Base-by-base conservation (phyloP, 2,797 vertebrate species). In the Spizella passerina region DNA sequence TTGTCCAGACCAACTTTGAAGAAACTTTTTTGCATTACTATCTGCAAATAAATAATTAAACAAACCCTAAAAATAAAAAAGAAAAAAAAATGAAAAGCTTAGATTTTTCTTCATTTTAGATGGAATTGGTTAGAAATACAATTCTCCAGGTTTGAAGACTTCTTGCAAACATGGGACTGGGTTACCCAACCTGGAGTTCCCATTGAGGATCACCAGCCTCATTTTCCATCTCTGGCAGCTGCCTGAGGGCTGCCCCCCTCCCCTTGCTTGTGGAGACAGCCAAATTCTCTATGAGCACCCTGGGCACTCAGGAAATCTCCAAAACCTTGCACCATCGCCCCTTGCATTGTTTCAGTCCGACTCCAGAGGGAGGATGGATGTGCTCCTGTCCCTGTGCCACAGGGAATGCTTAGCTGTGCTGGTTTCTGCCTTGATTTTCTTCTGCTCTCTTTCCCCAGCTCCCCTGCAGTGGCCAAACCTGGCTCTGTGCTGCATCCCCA, bases 171-270 rank as follows among this genome's bases (percentile, higher is more conserved):
- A 10, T 1, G 3, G 11, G 19, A 49, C 22, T 0, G 2, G 22
- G 19, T 2, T 4, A 21, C 23, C 34, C 3, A 3, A 9, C 12
- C 5, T 61, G 49, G 41, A 68, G 30, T 6, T 63, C 16, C 2
- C 0, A 1, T 1, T 39, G 69, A 43, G 57, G 7, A 56, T 21
- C 52, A 20, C 14, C 34, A 61, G 22, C 7, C 24, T 78, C 26
- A n/a, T 1, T 21, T 39, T 56, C 38, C 38, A 38, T 29, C 0
- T 0, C n/a, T 6, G 29, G 23, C n/a, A 71, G 30, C 30, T 82
- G 52, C 64, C 32, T 0, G 0, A 53, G 69, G 29, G 47, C 34
- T 88, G 59, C 30, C 32, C 43, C 1, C 0, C 43, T 66, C 20
- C 8, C 12, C 4, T 66, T 34, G 15, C 32, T 36, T 44, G 20